Evolutionary conservation across 2,113 vertebrate species (phyloP), one percentile per base, ranked within the genome.

Genomic region (Uropsilus gracilis): DNA sequence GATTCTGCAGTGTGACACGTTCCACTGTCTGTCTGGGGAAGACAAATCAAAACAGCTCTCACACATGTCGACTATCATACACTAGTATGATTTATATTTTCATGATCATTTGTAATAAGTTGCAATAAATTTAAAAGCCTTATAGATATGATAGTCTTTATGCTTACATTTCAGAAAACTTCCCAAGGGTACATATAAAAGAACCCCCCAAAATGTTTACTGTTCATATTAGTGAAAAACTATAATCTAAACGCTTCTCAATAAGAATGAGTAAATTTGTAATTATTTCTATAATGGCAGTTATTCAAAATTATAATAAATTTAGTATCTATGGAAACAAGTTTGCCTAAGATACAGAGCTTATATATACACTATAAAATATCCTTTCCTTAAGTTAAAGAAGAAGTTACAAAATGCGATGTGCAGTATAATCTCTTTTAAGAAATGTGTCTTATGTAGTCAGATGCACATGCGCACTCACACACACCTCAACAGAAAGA

Each of bases 11-110:
- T 0, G 98, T 98, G 66, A 99, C 98, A 92, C 98, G 99, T 86
- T 99, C 99, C 72, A 99, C 82, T 0, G 99, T 99, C 96, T 99
- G 99, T 94, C 99, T 99, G 97, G 18, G 97, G 84, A 84, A 95
- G 96, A 95, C 96, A 88, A 10, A 93, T 4, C 72, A 68, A 73
- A 88, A 73, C 55, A 39, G 34, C 6, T 69, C 48, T 92, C 63
- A 86, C 5, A 39, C 3, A 5, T 4, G 28, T 13, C 42, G 11
- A n/a, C 34, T 24, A 34, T 34, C 32, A 34, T 53, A 63, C 72
- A 48, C 24, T 12, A 61, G 82, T 11, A 37, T 9, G 1, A 71
- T 2, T 24, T 14, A 34, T 78, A 32, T 69, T 90, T 73, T 84
- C 16, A 39, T 34, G 37, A 73, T 59, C 34, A 59, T 34, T 82